Evolutionary conservation across 2,797 vertebrate genomes (phyloP).

Genomic region (Rhinatrema bivittatum): DNA sequence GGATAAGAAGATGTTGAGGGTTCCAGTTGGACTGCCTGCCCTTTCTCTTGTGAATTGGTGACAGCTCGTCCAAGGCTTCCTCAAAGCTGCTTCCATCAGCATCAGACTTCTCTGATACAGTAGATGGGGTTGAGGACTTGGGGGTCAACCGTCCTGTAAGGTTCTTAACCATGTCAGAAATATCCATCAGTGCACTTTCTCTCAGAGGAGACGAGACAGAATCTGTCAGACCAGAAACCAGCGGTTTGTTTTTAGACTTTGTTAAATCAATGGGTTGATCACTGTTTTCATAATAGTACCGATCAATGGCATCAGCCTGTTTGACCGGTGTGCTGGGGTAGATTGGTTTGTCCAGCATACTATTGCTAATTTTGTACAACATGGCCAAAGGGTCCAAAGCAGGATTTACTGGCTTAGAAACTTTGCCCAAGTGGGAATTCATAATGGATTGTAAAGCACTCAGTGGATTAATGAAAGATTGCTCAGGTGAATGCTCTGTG

Average conservation of each 20-base stretch:
- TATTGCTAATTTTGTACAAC: conserved; percentile 95
- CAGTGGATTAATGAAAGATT: conserved; percentile 87
- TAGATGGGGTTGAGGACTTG: conserved; percentile 93
- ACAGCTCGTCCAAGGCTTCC: conserved; percentile 87
- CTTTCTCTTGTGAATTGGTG: conserved; percentile 89
- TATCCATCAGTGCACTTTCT: conserved; percentile 95
- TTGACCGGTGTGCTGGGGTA: conserved; percentile 73
- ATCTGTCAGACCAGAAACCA: conserved; percentile 63
- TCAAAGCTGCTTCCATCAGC: conserved; percentile 86
- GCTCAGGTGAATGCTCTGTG: conserved; percentile 91
- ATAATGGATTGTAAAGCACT: conserved; percentile 96
- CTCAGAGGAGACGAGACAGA: conserved; percentile 73
- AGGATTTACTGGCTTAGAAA: conserved; percentile 79
- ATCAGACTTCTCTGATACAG: conserved; percentile 88
- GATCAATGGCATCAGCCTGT: conserved; percentile 72
- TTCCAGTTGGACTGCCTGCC: conserved; percentile 98
- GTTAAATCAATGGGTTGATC: conserved; percentile 97
- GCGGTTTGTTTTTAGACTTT: conserved; percentile 80
- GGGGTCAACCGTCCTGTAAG: conserved; percentile 91
- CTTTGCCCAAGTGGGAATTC: conserved; percentile 94
- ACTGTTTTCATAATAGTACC: conserved; percentile 79
- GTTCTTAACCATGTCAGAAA: conserved; percentile 98
- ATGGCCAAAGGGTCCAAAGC: conserved; percentile 88
- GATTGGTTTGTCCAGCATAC: conserved; percentile 92
- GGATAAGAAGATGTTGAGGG: conserved; percentile 93